Evolutionary conservation across 2,888 invertebrate genomes (phyloP), one percentile per base, ranked within the genome.

Genomic region (Cheilosia scutellata): DNA sequence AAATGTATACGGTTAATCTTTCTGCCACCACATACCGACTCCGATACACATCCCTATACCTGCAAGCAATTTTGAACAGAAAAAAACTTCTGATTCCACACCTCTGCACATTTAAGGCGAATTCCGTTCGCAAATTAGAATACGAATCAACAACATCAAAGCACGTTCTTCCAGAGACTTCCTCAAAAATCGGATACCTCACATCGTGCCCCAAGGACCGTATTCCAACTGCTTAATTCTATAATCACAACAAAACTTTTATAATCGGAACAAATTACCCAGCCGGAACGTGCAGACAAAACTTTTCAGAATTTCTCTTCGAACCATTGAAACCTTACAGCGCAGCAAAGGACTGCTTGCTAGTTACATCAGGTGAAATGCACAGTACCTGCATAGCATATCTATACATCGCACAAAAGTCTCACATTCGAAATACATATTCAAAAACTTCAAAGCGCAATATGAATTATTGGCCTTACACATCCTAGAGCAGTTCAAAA

Each of bases 221-320:
- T 27, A 25, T 58, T 31, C 55, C 25, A 58, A 74, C 47, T 49
- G 68, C 82, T 71, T 68, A 76, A 77, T 82, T 86, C 76, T 77
- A 86, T 86, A 86, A 86, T 86, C 86, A 86, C 82, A 86, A 86
- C 84, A 86, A 77, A 86, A 86, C 86, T 86, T 86, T 77, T 80
- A 82, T 86, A 86, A 86, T 86, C 82, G 86, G 82, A 82, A 86
- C 86, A 82, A 82, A 86, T 86, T 86, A 86, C 86, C 86, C 82
- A 82, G 77, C 82, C 76, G 76, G 68, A 86, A 86, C 86, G 86
- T 86, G 86, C 76, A 86, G 66, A 77, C 62, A 63, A 82, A 86
- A 86, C 82, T 86, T 86, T 86, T 58, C 37, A 29, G 40, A 51
- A 76, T 76, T 62, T 68, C 71, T 65, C 51, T 62, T 66, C 37